These are phyloP conservation scores for Hippopotamyrus pictus DNA, from an alignment of 2,797 vertebrate species.

Conservation along the genomic window DNA sequence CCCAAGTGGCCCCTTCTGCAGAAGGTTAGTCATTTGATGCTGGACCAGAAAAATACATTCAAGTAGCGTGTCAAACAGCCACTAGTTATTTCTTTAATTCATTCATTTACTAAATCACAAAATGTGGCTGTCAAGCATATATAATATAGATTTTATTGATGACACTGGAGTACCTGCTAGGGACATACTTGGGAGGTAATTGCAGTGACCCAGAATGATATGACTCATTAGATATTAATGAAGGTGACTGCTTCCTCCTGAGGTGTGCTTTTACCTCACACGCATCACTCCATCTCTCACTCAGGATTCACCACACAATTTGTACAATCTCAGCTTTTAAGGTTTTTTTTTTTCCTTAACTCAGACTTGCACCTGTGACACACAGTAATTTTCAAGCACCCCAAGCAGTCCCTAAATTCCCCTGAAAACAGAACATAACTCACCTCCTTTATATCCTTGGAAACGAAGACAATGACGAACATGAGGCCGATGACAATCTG, in stretches of 20 bases:
- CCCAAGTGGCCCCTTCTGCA: background rate
- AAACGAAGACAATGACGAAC: background rate
- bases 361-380: background rate
- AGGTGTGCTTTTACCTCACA: background rate
- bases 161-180: background rate
- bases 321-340: background rate
- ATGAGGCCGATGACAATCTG: constrained; percentile 14
- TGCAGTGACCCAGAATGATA: background rate
- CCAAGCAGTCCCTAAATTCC: background rate
- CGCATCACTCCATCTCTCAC: background rate
- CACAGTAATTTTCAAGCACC: background rate
- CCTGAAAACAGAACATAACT: background rate
- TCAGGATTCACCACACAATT: background rate
- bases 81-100: background rate
- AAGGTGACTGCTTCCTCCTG: background rate
- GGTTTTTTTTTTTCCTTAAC: background rate
- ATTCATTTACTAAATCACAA: background rate
- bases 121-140: background rate
- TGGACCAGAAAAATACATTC: background rate
- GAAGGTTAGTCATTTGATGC: background rate
- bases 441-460: constrained; percentile 30
- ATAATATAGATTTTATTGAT: background rate
- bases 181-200: background rate
- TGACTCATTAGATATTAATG: background rate
- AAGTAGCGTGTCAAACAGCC: background rate